Base-by-base conservation (phyloP, 1,140 invertebrate genomes). In the Bombus haemorrhoidalis region DNA sequence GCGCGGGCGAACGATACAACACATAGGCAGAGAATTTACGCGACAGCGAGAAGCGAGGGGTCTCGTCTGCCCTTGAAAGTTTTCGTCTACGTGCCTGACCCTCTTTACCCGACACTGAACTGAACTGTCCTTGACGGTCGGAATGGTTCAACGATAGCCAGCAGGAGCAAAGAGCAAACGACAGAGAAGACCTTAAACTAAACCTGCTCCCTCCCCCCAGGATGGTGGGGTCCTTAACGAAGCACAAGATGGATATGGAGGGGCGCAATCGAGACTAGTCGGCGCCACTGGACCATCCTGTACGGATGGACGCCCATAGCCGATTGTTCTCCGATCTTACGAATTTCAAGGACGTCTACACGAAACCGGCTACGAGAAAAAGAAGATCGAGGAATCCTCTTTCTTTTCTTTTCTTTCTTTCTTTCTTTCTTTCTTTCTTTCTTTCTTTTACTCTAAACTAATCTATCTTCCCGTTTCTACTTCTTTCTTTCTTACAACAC, bases 291-390 rank as follows among this genome's bases (percentile, higher is more conserved):
- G 83, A 85, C 85, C 81, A 83, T 83, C 74, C 81, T 68, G 72
- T 64, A 88, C 83, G 83, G 81, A 83, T 57, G 75, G 59, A 87
- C 87, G 86, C 89, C 89, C 86, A 86, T 93, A 89, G 81, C 72
- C 82, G 91, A 93, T 94, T 93, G 93, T 93, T 94, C 92, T 90
- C 89, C 90, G 92, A 93, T 93, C 92, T 93, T 92, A 94, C 93
- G 93, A 95, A 94, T 94, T 94, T 95, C 94, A 95, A 95, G 94
- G 94, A 94, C 94, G 93, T 93, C 93, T 92, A 89, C 86, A 91
- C 91, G 80, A 94, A 94, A 94, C 93, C 92, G 93, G 92, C 92
- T 94, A 82, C 91, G 87, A 89, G 91, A 90, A 91, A 91, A 92
- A 91, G 89, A 79, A 91, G 88, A 88, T 89, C 88, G 89, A 91